These are phyloP conservation scores for Plecotus auritus DNA, from an alignment of 2,113 vertebrate genomes.

Conservation along the genomic window DNA sequence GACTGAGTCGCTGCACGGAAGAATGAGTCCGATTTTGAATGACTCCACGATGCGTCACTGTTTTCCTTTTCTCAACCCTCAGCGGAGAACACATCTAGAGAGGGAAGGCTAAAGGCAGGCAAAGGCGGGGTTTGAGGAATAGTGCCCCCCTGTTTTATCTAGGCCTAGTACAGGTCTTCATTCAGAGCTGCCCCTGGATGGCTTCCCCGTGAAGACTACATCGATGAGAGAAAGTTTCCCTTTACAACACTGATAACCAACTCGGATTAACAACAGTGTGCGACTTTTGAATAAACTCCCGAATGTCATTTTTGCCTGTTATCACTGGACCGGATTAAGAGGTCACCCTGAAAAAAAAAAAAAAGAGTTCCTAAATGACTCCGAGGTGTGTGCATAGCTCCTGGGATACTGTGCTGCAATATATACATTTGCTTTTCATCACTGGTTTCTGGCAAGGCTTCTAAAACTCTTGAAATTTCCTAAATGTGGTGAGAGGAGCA, in stretches of 20 bases:
- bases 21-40: conserved; percentile 29
- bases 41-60: not conserved
- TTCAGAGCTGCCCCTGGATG: not conserved
- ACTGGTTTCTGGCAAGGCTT: not conserved
- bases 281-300: not conserved
- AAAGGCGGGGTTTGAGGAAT: not conserved
- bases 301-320: not conserved
- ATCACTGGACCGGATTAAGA: not conserved
- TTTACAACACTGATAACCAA: not conserved
- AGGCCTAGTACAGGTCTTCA: not conserved
- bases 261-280: not conserved
- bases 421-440: not conserved
- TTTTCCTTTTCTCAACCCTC: not conserved
- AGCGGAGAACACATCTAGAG: not conserved
- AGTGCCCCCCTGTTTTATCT: not conserved
- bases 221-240: not conserved
- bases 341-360: not conserved
- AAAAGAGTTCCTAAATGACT: not conserved
- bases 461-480: not conserved
- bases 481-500: not conserved
- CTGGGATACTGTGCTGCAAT: not conserved
- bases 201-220: not conserved
- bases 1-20: conserved; percentile 18
- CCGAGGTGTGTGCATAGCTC: not conserved
- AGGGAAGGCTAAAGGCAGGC: not conserved